Evolutionary conservation across 1,140 invertebrate species (phyloP).

Genomic region (Medauroidea extradentata): DNA sequence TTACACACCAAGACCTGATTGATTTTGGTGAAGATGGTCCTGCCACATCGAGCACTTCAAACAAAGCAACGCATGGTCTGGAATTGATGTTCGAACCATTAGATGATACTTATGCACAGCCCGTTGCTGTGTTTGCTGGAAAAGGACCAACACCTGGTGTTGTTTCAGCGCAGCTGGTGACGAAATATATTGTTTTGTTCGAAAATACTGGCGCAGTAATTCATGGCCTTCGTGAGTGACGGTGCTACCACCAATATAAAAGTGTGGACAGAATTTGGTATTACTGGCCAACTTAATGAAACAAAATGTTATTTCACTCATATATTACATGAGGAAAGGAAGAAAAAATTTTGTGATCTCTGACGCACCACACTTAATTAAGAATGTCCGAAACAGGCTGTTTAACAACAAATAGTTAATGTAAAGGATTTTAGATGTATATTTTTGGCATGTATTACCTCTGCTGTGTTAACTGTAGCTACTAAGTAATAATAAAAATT

Average conservation of each 20-base stretch:
- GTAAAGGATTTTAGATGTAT: too few species aligned
- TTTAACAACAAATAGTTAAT: conserved; percentile 15
- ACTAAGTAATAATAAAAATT: too few species aligned
- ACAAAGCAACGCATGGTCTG: conserved; percentile 23
- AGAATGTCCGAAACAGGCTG: conserved; percentile 23
- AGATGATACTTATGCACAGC: conserved; percentile 15
- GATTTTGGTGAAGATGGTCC: conserved; percentile 18
- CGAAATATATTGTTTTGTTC: conserved; percentile 21
- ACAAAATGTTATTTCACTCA: conserved; percentile 21
- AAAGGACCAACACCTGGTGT: conserved; percentile 16
- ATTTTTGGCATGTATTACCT: too few species aligned
- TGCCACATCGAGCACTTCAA: background rate
- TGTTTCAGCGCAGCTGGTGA: conserved; percentile 19
- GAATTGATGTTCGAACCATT: conserved; percentile 19
- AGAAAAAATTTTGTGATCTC: conserved; percentile 24
- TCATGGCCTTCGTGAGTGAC: too few species aligned
- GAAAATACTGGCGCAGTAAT: too few species aligned
- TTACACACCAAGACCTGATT: conserved; percentile 11
- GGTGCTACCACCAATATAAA: too few species aligned
- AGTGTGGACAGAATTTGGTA: too few species aligned
- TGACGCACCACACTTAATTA: conserved; percentile 24
- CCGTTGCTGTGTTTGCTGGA: conserved; percentile 21
- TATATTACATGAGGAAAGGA: conserved; percentile 16
- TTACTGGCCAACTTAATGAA: conserved; percentile 15
- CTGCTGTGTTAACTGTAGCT: too few species aligned